These are phyloP conservation scores for Natator depressus DNA, from an alignment of 2,113 vertebrate species.

Conservation along the genomic window DNA sequence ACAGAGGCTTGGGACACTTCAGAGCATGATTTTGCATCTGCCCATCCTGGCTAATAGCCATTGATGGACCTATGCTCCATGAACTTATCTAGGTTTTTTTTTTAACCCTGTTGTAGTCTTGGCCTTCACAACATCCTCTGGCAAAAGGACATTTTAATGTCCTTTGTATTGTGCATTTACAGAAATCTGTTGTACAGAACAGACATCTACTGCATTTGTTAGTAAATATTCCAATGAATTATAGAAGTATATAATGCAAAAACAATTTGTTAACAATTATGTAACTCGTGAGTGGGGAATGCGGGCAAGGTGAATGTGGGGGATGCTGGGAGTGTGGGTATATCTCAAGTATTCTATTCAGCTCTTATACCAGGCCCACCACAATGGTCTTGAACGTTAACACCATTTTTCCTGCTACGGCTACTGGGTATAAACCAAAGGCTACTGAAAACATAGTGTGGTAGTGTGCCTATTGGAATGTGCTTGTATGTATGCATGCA, in stretches of 20 bases:
- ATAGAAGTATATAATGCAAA: conserved; percentile 64
- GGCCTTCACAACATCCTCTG: no score
- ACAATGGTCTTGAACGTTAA: neutral
- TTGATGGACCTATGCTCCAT: no score
- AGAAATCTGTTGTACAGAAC: conserved; percentile 62
- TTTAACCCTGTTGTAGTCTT: no score
- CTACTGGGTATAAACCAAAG: conserved; percentile 13
- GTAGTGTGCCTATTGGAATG: neutral
- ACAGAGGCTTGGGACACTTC: no score
- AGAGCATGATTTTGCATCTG: no score
- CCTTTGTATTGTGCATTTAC: conserved; percentile 60
- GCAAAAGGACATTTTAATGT: conserved; percentile 51
- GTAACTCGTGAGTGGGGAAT: conserved; percentile 61
- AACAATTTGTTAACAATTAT: conserved; percentile 61
- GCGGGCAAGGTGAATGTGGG: conserved; percentile 50
- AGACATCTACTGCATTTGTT: conserved; percentile 66
- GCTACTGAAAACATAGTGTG: conserved; percentile 30
- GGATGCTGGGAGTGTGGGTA: conserved; percentile 58
- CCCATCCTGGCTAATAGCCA: no score
- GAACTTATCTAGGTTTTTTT: no score
- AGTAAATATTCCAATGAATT: conserved; percentile 67
- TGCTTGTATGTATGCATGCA: conserved; percentile 3
- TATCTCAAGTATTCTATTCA: conserved; percentile 47
- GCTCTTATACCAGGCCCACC: neutral
- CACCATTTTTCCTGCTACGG: conserved; percentile 9